Base-by-base conservation (phyloP, 2,797 vertebrate genomes). In the Heterohyrax brucei region DNA sequence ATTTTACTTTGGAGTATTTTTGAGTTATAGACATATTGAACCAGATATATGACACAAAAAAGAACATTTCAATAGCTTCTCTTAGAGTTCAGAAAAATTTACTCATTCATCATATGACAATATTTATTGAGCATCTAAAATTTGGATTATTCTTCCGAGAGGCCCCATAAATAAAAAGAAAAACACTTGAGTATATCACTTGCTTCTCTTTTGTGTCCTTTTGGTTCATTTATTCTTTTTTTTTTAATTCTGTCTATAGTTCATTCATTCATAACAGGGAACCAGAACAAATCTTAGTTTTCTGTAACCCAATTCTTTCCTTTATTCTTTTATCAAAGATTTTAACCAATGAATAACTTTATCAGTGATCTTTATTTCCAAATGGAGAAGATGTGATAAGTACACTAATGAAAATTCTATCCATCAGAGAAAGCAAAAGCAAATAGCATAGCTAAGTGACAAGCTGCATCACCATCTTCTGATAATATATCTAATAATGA, bases 61-160 rank as follows among this genome's bases (percentile, higher is more conserved):
- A 78, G 48, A 78, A 96, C 89, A 72, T 91, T 56, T 33, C 19
- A 16, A 2, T 73, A 33, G 26, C 10, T n/a, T 91, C 14, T 66
- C 56, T 64, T 13, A 46, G 48, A 84, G 61, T 80, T 93, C 79
- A 94, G 21, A 66, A 86, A 24, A 91, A 91, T 10, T 82, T 6
- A 50, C 78, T 96, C 30, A 85, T 84, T 76, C 82, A 82, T 81
- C 48, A 64, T 26, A 66, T 2, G 26, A 30, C 21, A 85, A 50
- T 73, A 68, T 89, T 95, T 95, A 93, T 10, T 77, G 70, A 81
- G 9, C 28, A 79, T n/a, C 70, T 80, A 53, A 95, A 88, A 10
- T 26, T 95, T 91, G 30, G 33, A 24, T 77, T 93, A 84, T 59
- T 94, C 70, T 84, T 87, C 28, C 10, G 6, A 84, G 12, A 0